Base-by-base conservation (phyloP, 2,888 invertebrate genomes). In the Troglohyphantes excavatus region DNA sequence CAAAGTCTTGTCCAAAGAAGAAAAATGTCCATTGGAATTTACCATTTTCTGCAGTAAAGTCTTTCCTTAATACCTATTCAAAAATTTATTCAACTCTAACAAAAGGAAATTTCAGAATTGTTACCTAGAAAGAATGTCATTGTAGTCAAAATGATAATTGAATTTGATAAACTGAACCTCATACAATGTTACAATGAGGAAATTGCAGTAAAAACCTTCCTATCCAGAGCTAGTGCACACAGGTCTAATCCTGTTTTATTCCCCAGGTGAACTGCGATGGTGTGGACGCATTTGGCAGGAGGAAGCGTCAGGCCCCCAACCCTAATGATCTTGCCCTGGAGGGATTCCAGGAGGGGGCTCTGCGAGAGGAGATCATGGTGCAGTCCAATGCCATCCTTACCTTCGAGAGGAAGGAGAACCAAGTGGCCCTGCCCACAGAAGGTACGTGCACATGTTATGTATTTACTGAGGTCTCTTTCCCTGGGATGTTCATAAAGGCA, bases 351-450 rank as follows among this genome's bases (percentile, higher is more conserved):
- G 96, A 96, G 93, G 98, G 97, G 91, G 96, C 97, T 94, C 95
- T 97, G 92, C 95, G 98, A 93, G 98, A 98, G 95, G 98, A 98
- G 95, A 98, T 98, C 92, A 97, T 97, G 67, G 97, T 98, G 91
- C 96, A 96, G 93, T 98, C 98, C 87, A 98, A 98, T 94, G 96
- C 97, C 92, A 98, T 98, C 93, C 94, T 97, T 92, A 98, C 98
- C 91, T 95, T 97, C 92, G 98, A 98, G 93, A 95, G 96, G 93
- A 91, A 91, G 26, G 92, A 92, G 23, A 91, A 91, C 39, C 92
- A 91, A 95, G 96, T 92, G 96, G 96, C 93, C 96, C 97, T 93
- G 96, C 96, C 93, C 6, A 83, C 90, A 23, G 96, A 96, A 94
- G 96, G 96, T 95, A 94, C 19, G 9, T 26, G 0, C n/a, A 39